Base-by-base conservation (phyloP, 2,888 invertebrate genomes). In the Scrobipalpa costella region DNA sequence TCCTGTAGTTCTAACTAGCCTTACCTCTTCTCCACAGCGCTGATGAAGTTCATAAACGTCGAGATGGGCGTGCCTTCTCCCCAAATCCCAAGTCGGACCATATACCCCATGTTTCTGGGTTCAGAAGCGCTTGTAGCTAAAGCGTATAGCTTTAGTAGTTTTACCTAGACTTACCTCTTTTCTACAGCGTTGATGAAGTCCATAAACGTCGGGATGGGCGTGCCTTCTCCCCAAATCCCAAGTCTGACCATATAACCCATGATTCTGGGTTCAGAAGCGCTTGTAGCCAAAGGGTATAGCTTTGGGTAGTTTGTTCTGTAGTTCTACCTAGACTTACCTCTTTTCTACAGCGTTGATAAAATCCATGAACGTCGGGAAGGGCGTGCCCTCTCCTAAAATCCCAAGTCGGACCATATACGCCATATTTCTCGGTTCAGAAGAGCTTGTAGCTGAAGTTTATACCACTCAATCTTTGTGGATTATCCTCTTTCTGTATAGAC, bases 241-340 rank as follows among this genome's bases (percentile, higher is more conserved):
- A 99, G 92, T 0, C 99, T 93, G n/a, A 98, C 98, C 99, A 99
- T 99, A 80, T 99, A 99, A 0, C 99, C 99, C 99, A 99, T 99
- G 86, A 99, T 99, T 71, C 97, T 93, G 0, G 99, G 99, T 88
- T 99, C 99, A 0, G 98, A 98, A 0, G 99, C 99, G 33, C 99
- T 98, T 0, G 99, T 99, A 2, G 99, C 98, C 0, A 98, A 98
- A 0, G 98, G 98, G 82, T 99, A 99, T 89, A 0, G 99, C 97
- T 72, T 96, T 96, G 1, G 99, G 99, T 73, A 99, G 89, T 80
- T 95, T 95, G 77, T 97, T 97, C 92, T 99, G 99, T 27, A 99
- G 87, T 79, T 99, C 99, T 65, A 99, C 11, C 5, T 44, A 11
- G 13, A 62, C 79, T 75, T 63, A 96, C 96, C 98, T 94, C 84